Evolutionary conservation across 2,888 invertebrate species (phyloP), one percentile per base, ranked within the genome.

Genomic region (Argyresthia albistria): DNA sequence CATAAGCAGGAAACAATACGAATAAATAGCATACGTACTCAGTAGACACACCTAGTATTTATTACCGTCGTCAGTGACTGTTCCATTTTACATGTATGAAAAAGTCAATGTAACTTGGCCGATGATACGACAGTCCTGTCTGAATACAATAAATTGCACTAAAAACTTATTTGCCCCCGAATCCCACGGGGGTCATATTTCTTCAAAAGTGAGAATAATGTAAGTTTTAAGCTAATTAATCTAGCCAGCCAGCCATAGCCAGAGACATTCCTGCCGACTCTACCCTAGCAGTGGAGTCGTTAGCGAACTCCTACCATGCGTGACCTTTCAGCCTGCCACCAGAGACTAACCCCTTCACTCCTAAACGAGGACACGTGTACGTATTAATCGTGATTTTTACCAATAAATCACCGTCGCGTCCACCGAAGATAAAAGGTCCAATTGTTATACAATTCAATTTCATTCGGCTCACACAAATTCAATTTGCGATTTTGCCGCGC

Each of bases 351-450:
- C 82, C 81, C 74, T 82, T 77, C 70, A 63, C 70, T 69, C 47
- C 77, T 83, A 84, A 86, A 82, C 75, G 76, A 66, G 70, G 75
- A 80, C 84, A 86, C 83, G 86, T 83, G 83, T 73, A 73, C 69
- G 77, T 76, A 81, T 87, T 83, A 80, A 80, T 79, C 74, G 67
- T 63, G 68, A 77, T 78, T 82, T 80, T 80, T 83, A 67, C 68
- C 69, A 65, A 78, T 63, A 62, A 62, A 64, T 66, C 61, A 60
- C 59, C 12, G 52, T 16, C 45, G 25, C 49, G 56, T 62, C 57
- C 57, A 56, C 59, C 57, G 57, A 59, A 63, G 63, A 69, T 65
- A 70, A 69, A 72, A 68, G 65, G 65, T 65, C 60, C 68, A 65
- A 72, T 73, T 73, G 74, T 69, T 63, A 61, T 61, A 67, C 65